Conservation (phyloP, 1,140 invertebrate genomes). For the Gonatopus flavifemur region DNA sequence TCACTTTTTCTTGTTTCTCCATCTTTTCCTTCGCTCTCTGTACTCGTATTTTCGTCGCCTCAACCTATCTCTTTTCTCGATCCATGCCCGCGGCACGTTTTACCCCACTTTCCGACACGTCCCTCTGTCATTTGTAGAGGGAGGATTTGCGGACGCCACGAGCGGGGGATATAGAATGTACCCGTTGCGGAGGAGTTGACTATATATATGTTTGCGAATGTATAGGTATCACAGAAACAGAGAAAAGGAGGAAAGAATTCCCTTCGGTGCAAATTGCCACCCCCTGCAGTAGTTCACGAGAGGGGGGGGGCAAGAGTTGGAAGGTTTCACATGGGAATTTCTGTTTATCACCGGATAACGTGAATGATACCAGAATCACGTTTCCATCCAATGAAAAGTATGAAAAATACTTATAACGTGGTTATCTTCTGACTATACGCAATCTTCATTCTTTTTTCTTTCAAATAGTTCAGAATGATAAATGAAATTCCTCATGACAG, state of each 20-base stretch:
- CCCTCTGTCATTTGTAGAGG: background rate
- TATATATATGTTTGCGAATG: background rate
- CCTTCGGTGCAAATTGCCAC: slow-evolving; percentile 29
- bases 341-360: slow-evolving; percentile 24
- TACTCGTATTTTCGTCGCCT: too few relatives aligned
- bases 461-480: too few relatives aligned
- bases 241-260: background rate
- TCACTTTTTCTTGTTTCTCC: background rate
- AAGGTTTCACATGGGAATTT: slow-evolving; percentile 27
- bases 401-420: too few relatives aligned
- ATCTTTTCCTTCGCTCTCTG: slow-evolving; percentile 1
- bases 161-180: background rate
- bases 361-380: too few relatives aligned
- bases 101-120: background rate
- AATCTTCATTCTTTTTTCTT: too few relatives aligned
- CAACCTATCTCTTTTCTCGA: too few relatives aligned
- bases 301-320: slow-evolving; percentile 6
- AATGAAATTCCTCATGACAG: too few relatives aligned
- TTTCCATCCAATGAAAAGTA: too few relatives aligned
- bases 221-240: background rate
- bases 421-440: too few relatives aligned
- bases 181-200: background rate
- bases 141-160: background rate
- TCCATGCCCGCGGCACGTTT: background rate
- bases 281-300: slow-evolving; percentile 19